Evolutionary conservation across 1,140 invertebrate genomes (phyloP), one percentile per base, ranked within the genome.

Genomic region (Cydia amplana): DNA sequence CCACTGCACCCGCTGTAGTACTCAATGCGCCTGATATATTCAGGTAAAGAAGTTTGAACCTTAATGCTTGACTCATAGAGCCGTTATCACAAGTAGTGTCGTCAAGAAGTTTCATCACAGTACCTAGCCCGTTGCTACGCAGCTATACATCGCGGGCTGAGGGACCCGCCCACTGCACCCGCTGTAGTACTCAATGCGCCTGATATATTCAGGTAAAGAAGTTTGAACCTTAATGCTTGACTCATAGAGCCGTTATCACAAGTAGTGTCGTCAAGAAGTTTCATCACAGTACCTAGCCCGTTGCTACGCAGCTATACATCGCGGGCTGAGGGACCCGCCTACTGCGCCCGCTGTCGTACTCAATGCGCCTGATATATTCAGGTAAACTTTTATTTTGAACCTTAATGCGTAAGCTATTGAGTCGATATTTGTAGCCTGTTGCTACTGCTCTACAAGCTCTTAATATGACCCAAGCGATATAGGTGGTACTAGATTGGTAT

Each of bases 81-180:
- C 10, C 36, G 14, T 51, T 0, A 95, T 95, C n/a, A n/a, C n/a
- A n/a, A n/a, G n/a, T n/a, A n/a, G n/a, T n/a, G n/a, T n/a, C n/a
- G n/a, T n/a, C n/a, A n/a, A n/a, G 32, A 32, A 32, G 5, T 32
- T 4, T 32, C 32, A 32, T 32, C n/a, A n/a, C n/a, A n/a, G n/a
- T n/a, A n/a, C n/a, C 14, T 95, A 96, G 93, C 95, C 96, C 12
- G 98, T 77, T 99, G 99, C 93, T 99, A 99, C 92, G 95, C 98
- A 82, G 97, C 97, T 10, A 92, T 99, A 79, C 96, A 97, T 80
- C 96, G 97, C 88, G 98, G 98, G 10, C 94, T 99, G 4, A 95
- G 96, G 87, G 91, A 93, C 84, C 87, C 91, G 23, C 82, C 85
- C 76, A 91, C 89, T 18, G 91, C 91, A 23, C 87, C 91, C 74